A percentile compares a stretch with the other conserved stretches of the same genome.
phyloP scores from a whole-genome alignment of 2,888 invertebrate species.

The Trichogramma evanescens region DNA sequence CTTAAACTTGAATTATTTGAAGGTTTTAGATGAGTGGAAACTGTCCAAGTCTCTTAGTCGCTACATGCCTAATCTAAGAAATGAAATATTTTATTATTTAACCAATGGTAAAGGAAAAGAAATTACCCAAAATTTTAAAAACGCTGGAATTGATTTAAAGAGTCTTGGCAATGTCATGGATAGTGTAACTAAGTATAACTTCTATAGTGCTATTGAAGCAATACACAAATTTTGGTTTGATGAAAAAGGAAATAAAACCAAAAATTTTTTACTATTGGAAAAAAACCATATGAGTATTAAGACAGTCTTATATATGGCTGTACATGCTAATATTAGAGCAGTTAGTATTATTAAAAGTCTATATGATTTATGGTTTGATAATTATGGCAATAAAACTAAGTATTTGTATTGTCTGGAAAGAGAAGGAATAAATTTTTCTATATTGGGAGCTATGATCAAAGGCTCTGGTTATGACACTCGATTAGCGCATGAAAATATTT shows the following conservation, averaged over 20 bases:
- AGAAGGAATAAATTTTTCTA: constrained; percentile 25
- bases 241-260: constrained; percentile 26
- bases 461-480: constrained; percentile 24
- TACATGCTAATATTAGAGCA: constrained; percentile 19
- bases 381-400: constrained; percentile 4
- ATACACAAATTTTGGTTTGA: constrained; percentile 25
- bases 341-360: constrained; percentile 31
- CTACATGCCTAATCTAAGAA: background rate
- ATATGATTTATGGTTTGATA: constrained; percentile 30
- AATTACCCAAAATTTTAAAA: constrained; percentile 1
- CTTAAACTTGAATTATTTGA: constrained; percentile 21
- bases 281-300: constrained; percentile 24
- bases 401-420: constrained; percentile 12
- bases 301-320: background rate
- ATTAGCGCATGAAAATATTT: constrained; percentile 31
- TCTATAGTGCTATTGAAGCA: background rate
- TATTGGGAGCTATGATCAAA: constrained; percentile 28
- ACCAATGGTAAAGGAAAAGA: constrained; percentile 7
- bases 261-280: constrained; percentile 11
- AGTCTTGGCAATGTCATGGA: constrained; percentile 18
- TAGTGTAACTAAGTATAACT: background rate
- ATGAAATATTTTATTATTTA: constrained; percentile 5
- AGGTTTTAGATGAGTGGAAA: constrained; percentile 22
- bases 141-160: constrained; percentile 6
- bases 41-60: constrained; percentile 19